Conservation (phyloP, 2,888 invertebrate species). For the Agonopterix arenella region DNA sequence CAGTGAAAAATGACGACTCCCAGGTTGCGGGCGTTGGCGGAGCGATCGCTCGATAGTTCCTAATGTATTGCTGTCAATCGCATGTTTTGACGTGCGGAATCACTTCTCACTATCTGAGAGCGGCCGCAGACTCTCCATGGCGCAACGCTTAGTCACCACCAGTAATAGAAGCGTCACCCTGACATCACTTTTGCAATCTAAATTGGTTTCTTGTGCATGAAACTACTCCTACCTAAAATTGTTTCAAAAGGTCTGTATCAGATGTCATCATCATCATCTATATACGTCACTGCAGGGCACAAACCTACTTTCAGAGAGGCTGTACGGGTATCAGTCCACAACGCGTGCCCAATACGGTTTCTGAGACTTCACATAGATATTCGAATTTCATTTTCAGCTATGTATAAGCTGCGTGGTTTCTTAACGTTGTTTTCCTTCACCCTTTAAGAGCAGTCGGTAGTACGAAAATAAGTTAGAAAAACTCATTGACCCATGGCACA, state of each 20-base stretch:
- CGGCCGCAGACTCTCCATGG: slow-evolving; percentile 24
- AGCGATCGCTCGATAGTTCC: slow-evolving; percentile 63
- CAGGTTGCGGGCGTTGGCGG: slow-evolving; percentile 44
- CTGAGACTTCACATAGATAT: too few relatives aligned
- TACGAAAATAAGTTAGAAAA: too few relatives aligned
- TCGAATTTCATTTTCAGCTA: too few relatives aligned
- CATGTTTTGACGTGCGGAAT: slow-evolving; percentile 64
- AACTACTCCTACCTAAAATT: slow-evolving; percentile 6
- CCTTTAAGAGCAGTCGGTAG: too few relatives aligned
- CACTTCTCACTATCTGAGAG: slow-evolving; percentile 51
- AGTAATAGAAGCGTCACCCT: slow-evolving; percentile 42
- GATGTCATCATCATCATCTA: too few relatives aligned
- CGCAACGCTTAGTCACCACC: slow-evolving; percentile 48
- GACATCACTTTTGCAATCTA: slow-evolving; percentile 38
- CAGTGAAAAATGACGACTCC: slow-evolving; percentile 70
- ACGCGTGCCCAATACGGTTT: too few relatives aligned
- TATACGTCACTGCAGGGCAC: too few relatives aligned
- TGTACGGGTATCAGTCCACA: too few relatives aligned
- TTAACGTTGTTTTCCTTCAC: too few relatives aligned
- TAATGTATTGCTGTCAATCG: slow-evolving; percentile 73
- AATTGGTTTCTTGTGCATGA: slow-evolving; percentile 29
- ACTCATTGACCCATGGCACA: too few relatives aligned
- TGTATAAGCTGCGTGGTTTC: too few relatives aligned
- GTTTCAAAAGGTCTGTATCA: background rate
- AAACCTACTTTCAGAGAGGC: too few relatives aligned